These are phyloP conservation scores for Cyphomyrus discorhynchus DNA, from an alignment of 2,113 vertebrate genomes.

Conservation along the genomic window DNA sequence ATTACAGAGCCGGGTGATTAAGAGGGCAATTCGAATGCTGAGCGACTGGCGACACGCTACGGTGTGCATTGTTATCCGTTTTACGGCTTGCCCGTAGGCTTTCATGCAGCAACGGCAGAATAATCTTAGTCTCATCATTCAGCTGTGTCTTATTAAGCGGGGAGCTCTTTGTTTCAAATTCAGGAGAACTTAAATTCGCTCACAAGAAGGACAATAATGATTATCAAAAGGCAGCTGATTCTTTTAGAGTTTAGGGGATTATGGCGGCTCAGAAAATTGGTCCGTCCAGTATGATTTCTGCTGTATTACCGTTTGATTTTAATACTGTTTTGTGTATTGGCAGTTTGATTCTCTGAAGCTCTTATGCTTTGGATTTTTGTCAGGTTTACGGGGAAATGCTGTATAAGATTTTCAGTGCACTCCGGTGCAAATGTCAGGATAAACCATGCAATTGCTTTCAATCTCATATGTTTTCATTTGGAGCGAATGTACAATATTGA, in stretches of 20 bases:
- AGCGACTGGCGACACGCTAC: conserved; percentile 63
- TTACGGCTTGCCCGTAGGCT: conserved; percentile 69
- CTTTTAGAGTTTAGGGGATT: neutral
- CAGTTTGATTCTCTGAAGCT: neutral
- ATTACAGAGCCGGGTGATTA: conserved; percentile 69
- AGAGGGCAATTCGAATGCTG: conserved; percentile 70
- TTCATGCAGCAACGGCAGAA: conserved; percentile 30
- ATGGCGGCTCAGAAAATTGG: neutral
- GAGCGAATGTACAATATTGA: neutral
- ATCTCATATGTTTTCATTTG: neutral
- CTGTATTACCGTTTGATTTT: neutral
- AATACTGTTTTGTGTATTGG: neutral
- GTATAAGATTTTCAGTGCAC: neutral
- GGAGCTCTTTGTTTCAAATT: neutral
- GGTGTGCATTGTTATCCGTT: conserved; percentile 71
- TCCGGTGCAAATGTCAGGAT: neutral
- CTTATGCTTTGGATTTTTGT: neutral
- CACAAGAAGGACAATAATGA: neutral
- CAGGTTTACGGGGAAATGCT: neutral
- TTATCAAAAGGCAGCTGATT: neutral
- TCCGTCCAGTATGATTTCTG: neutral
- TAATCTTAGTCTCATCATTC: conserved; percentile 14
- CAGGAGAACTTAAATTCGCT: neutral
- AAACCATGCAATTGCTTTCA: neutral
- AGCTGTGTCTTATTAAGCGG: conserved; percentile 8